Conservation (phyloP, 2,888 invertebrate species). For the Scaptomyza polygonia region DNA sequence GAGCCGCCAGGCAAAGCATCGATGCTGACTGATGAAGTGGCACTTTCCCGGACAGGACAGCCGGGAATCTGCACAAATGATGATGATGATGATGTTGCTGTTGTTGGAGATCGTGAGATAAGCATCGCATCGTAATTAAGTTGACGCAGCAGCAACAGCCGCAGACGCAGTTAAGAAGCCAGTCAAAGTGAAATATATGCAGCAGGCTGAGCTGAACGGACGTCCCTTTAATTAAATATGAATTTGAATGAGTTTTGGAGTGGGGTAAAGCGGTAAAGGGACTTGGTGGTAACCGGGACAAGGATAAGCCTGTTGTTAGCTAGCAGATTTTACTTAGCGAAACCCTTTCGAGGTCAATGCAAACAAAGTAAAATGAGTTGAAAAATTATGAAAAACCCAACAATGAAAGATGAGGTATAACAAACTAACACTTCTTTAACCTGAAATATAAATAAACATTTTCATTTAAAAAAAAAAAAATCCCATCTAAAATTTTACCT, state of each 20-base stretch:
- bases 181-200: conserved; percentile 42
- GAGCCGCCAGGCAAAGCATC: conserved; percentile 51
- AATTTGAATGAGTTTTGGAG: conserved; percentile 42
- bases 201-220: neutral
- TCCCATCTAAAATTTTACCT: too few relatives aligned
- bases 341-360: conserved; percentile 18
- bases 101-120: conserved; percentile 64
- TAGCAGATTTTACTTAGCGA: conserved; percentile 44
- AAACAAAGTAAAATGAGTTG: conserved; percentile 5
- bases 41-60: conserved; percentile 54
- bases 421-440: neutral
- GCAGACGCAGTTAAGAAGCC: conserved; percentile 31
- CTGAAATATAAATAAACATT: too few relatives aligned
- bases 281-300: conserved; percentile 8
- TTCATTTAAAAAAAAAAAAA: too few relatives aligned
- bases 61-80: conserved; percentile 1
- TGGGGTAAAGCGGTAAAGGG: neutral
- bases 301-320: conserved; percentile 51
- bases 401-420: neutral
- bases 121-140: conserved; percentile 72
- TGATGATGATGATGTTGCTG: conserved; percentile 15
- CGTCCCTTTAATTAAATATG: conserved; percentile 73
- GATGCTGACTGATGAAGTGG: conserved; percentile 78
- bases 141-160: conserved; percentile 49
- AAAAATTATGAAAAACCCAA: conserved; percentile 13